Evolutionary conservation across 2,797 vertebrate species (phyloP).

Genomic region (Sebastes paucispinis): DNA sequence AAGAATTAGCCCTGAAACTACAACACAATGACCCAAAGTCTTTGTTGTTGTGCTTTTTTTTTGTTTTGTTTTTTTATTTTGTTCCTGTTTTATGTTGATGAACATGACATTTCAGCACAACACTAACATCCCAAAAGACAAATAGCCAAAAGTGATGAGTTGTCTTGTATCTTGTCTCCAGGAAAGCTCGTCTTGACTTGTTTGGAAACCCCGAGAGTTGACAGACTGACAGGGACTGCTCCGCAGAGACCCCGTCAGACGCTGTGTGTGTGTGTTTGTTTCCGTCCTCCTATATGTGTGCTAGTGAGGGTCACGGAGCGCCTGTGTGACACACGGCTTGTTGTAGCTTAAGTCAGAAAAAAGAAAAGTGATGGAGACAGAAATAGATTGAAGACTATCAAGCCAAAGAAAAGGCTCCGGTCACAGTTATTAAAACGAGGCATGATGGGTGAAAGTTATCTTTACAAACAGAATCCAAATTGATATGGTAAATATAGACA

Average conservation of each 20-base stretch:
- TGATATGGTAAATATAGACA: neutral
- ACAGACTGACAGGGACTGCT: slow-evolving; percentile 63
- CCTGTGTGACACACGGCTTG: neutral
- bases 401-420: neutral
- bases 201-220: slow-evolving; percentile 62
- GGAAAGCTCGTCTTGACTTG: slow-evolving; percentile 63
- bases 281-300: neutral
- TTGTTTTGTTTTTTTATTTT: neutral
- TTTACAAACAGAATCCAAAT: neutral
- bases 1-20: slow-evolving; percentile 35
- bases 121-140: slow-evolving; percentile 58
- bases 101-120: slow-evolving; percentile 52
- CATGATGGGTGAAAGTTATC: neutral
- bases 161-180: slow-evolving; percentile 64
- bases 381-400: neutral
- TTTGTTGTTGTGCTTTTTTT: slow-evolving; percentile 5
- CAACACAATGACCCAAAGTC: slow-evolving; percentile 20
- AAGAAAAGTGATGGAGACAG: neutral
- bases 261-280: neutral
- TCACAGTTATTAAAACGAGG: neutral
- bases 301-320: neutral
- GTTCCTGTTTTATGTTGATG: slow-evolving; percentile 19
- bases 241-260: slow-evolving; percentile 58
- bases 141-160: slow-evolving; percentile 67
- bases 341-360: slow-evolving; percentile 16